Percentiles rank a stretch among this genome's conserved stretches.
phyloP scores from a whole-genome alignment of 1,140 invertebrate species.

The Hydropsyche tenuis region DNA sequence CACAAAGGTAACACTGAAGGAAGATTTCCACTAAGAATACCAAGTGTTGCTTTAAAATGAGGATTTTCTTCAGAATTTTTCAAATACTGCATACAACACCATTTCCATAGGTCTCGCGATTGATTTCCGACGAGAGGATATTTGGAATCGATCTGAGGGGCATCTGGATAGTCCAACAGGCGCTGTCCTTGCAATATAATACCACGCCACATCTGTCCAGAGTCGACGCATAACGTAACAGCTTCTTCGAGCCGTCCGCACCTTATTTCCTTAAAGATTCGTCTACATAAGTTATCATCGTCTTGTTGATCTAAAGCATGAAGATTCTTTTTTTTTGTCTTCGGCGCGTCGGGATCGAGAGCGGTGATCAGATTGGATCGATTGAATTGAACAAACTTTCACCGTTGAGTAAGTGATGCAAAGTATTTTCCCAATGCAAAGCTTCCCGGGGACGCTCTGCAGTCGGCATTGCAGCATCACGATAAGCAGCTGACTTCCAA shows the following conservation, averaged over 20 bases:
- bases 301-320: slow-evolving; percentile 91
- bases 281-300: slow-evolving; percentile 74
- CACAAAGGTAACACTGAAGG: slow-evolving; percentile 76
- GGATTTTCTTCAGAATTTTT: slow-evolving; percentile 64
- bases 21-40: slow-evolving; percentile 84
- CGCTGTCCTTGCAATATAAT: slow-evolving; percentile 90
- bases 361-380: slow-evolving; percentile 66
- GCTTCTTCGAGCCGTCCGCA: slow-evolving; percentile 87
- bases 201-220: slow-evolving; percentile 89
- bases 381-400: slow-evolving; percentile 60
- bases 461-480: slow-evolving; percentile 69
- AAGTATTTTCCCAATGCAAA: slow-evolving; percentile 90
- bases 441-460: slow-evolving; percentile 73
- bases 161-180: slow-evolving; percentile 61
- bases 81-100: slow-evolving; percentile 77
- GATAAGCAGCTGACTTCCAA: slow-evolving; percentile 83
- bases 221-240: slow-evolving; percentile 80
- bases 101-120: slow-evolving; percentile 90
- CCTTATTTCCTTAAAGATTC: slow-evolving; percentile 79
- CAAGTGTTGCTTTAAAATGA: slow-evolving; percentile 74
- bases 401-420: slow-evolving; percentile 76
- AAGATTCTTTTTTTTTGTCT: slow-evolving; percentile 77
- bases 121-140: slow-evolving; percentile 82
- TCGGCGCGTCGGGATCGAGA: slow-evolving; percentile 93
- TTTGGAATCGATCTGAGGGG: slow-evolving; percentile 57